Conservation (phyloP, 2,113 vertebrate genomes). For the Poecilia latipinna region DNA sequence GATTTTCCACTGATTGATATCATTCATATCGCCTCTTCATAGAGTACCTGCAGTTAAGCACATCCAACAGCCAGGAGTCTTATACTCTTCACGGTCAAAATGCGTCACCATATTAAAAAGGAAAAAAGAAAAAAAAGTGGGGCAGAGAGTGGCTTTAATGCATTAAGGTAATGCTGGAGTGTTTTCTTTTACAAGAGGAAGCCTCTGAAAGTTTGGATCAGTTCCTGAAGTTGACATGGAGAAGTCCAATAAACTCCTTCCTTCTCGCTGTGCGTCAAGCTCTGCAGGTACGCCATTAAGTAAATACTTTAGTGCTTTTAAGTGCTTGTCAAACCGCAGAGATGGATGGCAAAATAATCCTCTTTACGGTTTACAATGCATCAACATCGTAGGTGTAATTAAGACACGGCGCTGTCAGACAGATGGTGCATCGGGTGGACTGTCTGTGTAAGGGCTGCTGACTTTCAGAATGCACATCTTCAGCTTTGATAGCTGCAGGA, state of each 20-base stretch:
- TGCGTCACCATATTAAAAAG: conserved; percentile 30
- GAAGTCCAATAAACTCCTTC: conserved; percentile 67
- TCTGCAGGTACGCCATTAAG: conserved; percentile 66
- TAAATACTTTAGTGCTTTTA: conserved; percentile 57
- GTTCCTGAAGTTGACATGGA: conserved; percentile 54
- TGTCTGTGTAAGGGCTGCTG: conserved; percentile 4
- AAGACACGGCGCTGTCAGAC: conserved; percentile 38
- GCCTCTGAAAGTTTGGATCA: conserved; percentile 68
- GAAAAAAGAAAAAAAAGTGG: conserved; percentile 72
- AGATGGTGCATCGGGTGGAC: conserved; percentile 24
- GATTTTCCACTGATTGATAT: conserved; percentile 72
- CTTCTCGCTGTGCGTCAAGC: conserved; percentile 47
- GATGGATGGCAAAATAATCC: conserved; percentile 69
- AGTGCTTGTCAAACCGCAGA: conserved; percentile 46
- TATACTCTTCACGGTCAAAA: conserved; percentile 66
- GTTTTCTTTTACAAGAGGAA: conserved; percentile 61
- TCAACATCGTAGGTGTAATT: conserved; percentile 45
- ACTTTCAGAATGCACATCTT: conserved; percentile 7
- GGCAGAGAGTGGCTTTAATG: conserved; percentile 71
- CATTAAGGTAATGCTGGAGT: conserved; percentile 71
- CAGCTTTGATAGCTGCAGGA: background rate
- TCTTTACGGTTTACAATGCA: conserved; percentile 44
- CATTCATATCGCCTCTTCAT: conserved; percentile 62
- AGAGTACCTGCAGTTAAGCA: conserved; percentile 49
- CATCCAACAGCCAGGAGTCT: conserved; percentile 44